Evolutionary conservation across 2,888 invertebrate genomes (phyloP).

Genomic region (Torymus tubicola): DNA sequence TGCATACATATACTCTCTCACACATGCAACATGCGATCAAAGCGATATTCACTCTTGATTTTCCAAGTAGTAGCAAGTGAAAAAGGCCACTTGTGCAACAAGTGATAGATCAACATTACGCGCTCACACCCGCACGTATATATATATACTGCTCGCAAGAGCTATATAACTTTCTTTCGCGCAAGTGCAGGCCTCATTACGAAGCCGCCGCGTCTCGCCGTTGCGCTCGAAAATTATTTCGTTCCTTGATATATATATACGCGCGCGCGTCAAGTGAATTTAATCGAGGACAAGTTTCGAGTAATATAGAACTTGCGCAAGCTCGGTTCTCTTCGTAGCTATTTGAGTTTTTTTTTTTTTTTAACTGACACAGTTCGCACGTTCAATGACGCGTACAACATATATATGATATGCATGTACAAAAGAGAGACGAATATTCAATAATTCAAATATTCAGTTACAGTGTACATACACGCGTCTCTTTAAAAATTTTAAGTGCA

Average conservation of each 20-base stretch:
- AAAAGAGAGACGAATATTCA: neutral
- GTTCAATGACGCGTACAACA: neutral
- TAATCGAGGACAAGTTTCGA: neutral
- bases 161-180: conserved; percentile 13
- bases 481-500: conserved; percentile 9
- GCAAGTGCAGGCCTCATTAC: neutral
- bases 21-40: neutral
- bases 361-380: neutral
- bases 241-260: neutral
- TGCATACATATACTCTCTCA: conserved; percentile 2
- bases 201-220: neutral
- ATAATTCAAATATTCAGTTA: conserved; percentile 18
- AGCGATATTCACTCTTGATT: neutral
- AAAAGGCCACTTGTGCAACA: conserved; percentile 14
- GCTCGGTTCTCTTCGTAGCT: neutral
- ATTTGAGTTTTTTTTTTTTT: no score
- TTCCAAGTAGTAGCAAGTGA: neutral
- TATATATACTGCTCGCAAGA: no score
- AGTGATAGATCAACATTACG: conserved; percentile 27
- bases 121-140: neutral
- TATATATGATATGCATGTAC: neutral
- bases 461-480: neutral
- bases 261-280: neutral
- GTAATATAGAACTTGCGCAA: neutral
- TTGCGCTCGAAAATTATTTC: conserved; percentile 18